Evolutionary conservation across 2,113 vertebrate genomes (phyloP), one percentile per base, ranked within the genome.

Genomic region (Spea multiplicata): DNA sequence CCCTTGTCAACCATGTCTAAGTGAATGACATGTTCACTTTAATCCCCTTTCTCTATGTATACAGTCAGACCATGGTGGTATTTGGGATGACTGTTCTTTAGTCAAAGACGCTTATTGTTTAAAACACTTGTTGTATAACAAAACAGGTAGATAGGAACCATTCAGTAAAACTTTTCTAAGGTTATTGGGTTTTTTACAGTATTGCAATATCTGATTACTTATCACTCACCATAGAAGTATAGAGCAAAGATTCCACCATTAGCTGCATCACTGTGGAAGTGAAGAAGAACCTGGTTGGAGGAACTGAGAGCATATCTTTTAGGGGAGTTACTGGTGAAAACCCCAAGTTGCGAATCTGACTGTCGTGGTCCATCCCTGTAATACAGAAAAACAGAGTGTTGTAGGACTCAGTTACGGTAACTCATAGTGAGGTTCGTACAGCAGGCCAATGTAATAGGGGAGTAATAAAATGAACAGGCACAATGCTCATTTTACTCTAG

Each of bases 331-430:
- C 95, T 94, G 0, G 93, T 96, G 87, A 99, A 99, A 72, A 96
- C 89, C 0, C 96, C 97, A 0, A 99, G 91, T 87, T 97, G 96
- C 0, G 95, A 92, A 47, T 91, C 89, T 0, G 95, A 95, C 83
- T 95, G 95, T 83, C 95, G 94, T 0, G 95, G 93, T 0, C 97
- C 97, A 49, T 99, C 97, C 97, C 97, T 99, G 73, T 12, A 30
- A 5, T 9, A 80, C 3, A 14, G 64, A 13, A 52, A 64, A 10
- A 64, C 4, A 69, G n/a, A 13, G 16, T 14, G 16, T 4, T n/a
- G 59, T 50, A 49, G 49, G 62, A 64, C 48, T 74, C 12, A 17
- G 61, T 50, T 30, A 1, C 1, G 30, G 30, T 30, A 30, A 2
- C 30, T 30, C 30, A 30, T 30, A 30, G 30, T 30, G 30, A 30